Conservation (phyloP, 2,888 invertebrate species). For the Dolomedes plantarius region DNA sequence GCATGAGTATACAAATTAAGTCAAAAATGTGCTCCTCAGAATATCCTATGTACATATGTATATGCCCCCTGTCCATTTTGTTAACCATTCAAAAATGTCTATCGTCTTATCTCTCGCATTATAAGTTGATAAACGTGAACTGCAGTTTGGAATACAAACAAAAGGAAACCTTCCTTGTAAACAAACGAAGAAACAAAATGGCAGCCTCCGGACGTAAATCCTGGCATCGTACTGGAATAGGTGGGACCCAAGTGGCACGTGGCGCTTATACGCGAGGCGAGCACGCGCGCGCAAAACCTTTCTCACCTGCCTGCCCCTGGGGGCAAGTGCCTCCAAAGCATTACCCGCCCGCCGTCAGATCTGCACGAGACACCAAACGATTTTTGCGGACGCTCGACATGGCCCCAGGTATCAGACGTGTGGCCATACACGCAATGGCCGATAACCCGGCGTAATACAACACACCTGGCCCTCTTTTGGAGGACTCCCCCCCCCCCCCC, state of each 20-base stretch:
- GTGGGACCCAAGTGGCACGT: constrained; percentile 40
- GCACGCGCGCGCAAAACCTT: constrained; percentile 32
- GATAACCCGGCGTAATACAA: constrained; percentile 20
- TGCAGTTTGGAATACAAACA: neutral
- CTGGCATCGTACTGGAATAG: constrained; percentile 8
- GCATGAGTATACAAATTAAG: too few relatives aligned
- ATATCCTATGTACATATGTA: too few relatives aligned
- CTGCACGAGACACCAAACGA: constrained; percentile 1
- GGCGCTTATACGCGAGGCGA: constrained; percentile 43
- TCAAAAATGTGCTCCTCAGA: too few relatives aligned
- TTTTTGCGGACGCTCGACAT: constrained; percentile 23
- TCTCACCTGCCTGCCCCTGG: constrained; percentile 52
- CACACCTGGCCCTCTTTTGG: constrained; percentile 29
- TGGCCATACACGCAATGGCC: constrained; percentile 47
- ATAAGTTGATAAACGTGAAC: neutral
- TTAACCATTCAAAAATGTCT: too few relatives aligned
- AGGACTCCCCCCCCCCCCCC: constrained; percentile 1
- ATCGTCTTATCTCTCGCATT: neutral
- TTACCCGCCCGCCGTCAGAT: neutral
- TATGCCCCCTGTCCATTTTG: neutral
- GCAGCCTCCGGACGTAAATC: constrained; percentile 9
- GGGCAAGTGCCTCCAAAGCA: neutral
- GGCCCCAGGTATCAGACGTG: constrained; percentile 39
- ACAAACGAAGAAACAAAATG: constrained; percentile 1
- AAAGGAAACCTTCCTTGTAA: neutral